These are phyloP conservation scores for Hypotaenidia okinawae DNA, from an alignment of 2,797 vertebrate species.

Conservation along the genomic window DNA sequence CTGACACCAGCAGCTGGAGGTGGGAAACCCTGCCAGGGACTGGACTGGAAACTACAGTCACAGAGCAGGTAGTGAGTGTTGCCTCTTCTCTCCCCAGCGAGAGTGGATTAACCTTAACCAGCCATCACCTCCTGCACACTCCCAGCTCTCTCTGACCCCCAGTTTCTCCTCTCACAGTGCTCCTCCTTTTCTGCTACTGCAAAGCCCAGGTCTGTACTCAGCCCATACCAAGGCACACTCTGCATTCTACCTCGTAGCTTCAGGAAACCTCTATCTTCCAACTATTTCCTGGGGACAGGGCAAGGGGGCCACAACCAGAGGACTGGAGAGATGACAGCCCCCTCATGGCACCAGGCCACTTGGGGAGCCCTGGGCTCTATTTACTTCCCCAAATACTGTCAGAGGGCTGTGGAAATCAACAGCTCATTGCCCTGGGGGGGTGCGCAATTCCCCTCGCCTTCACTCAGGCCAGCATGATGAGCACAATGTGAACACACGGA, in stretches of 20 bases:
- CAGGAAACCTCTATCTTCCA: background rate
- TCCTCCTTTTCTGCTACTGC: background rate
- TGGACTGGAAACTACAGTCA: background rate
- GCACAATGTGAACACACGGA: background rate
- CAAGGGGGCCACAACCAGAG: rapidly evolving
- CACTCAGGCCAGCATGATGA: background rate
- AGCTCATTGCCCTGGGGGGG: background rate
- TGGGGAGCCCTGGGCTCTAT: background rate
- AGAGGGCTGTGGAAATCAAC: background rate
- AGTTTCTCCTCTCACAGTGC: background rate
- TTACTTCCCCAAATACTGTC: background rate
- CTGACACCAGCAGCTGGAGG: background rate
- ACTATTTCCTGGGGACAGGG: background rate
- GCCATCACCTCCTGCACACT: rapidly evolving
- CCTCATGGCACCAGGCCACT: rapidly evolving
- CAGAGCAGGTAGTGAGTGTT: background rate
- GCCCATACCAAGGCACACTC: background rate
- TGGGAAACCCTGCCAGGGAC: background rate
- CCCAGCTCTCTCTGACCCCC: background rate
- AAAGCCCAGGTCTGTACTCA: background rate
- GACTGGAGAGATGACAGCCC: background rate
- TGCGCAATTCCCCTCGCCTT: background rate
- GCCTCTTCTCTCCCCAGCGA: background rate
- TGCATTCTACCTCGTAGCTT: background rate
- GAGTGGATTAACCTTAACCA: background rate